A percentile compares a stretch with the other conserved stretches of the same genome.
phyloP scores from a whole-genome alignment of 2,888 invertebrate species.

The Cheilosia variabilis region DNA sequence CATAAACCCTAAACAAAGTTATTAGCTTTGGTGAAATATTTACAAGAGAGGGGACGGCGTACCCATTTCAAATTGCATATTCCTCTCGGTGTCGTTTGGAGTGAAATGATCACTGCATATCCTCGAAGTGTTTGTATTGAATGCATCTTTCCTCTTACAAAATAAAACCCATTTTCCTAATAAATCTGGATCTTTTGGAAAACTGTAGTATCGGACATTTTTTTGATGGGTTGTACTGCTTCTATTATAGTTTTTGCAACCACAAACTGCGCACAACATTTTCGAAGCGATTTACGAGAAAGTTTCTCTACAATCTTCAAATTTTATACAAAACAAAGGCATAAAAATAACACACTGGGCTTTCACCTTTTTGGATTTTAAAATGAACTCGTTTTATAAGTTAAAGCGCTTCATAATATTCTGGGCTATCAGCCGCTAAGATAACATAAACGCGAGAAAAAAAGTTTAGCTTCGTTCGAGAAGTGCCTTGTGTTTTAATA shows the following conservation, averaged over 20 bases:
- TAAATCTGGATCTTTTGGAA: constrained; percentile 17
- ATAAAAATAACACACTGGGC: background rate
- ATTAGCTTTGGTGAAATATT: background rate
- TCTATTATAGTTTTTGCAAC: constrained; percentile 9
- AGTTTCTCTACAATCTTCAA: background rate
- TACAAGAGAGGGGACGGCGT: background rate
- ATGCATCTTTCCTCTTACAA: constrained; percentile 6
- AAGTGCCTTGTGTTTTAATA: too few species aligned
- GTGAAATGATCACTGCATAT: constrained; percentile 35
- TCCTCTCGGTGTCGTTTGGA: constrained; percentile 11
- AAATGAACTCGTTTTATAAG: too few species aligned
- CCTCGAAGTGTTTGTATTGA: constrained; percentile 3
- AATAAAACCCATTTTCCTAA: constrained; percentile 21
- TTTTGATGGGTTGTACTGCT: background rate
- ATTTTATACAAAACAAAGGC: background rate
- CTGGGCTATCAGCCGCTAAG: too few species aligned
- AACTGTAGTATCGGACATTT: background rate
- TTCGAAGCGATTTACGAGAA: background rate
- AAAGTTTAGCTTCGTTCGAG: too few species aligned
- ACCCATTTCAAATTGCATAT: constrained; percentile 43
- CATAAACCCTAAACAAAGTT: constrained; percentile 3
- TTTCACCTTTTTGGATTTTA: too few species aligned
- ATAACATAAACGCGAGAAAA: too few species aligned
- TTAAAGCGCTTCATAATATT: too few species aligned
- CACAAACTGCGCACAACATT: constrained; percentile 2